Evolutionary conservation across 2,113 vertebrate species (phyloP), one percentile per base, ranked within the genome.

Genomic region (Noturus placidus): DNA sequence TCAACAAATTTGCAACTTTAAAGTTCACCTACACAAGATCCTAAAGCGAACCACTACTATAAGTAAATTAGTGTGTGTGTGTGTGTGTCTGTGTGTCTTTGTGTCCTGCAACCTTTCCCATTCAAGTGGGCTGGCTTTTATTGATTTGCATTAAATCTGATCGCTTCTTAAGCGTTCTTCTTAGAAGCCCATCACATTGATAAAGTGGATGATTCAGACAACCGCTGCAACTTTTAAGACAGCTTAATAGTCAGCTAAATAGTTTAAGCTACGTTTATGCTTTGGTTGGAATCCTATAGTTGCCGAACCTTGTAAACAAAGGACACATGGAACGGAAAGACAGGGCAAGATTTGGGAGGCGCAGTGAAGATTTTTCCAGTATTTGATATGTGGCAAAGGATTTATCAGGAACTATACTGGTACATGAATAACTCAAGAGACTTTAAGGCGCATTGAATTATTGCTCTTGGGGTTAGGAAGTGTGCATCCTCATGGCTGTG

Each of bases 401-500:
- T 77, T 87, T 83, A 85, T 19, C 27, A 14, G 42, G 10, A 38
- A 38, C 52, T 90, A 19, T 25, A 30, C n/a, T 59, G 9, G 61
- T 67, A 54, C 83, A 74, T 82, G 35, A 5, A 56, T 65, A 27
- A 59, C 69, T 87, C 52, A 38, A 46, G 69, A 86, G 46, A 74
- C 57, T 86, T 82, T 76, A 5, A 2, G 30, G 38, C 27, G 6
- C 22, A 33, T 22, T 74, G 72, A 52, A 10, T 59, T 78, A 15
- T 50, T 42, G 54, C 63, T 84, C 70, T 83, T 83, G 54, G 61
- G 63, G 77, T 5, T 69, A n/a, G 63, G 27, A 2, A 33, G 38
- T 72, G 69, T 82, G 5, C 13, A 54, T 54, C 52, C 2, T 81
- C 0, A 84, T 57, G 80, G 81, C 82, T 89, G 69, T 91, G 72